These are phyloP conservation scores for Loriculus beryllinus DNA, from an alignment of 2,797 vertebrate species.

Conservation along the genomic window DNA sequence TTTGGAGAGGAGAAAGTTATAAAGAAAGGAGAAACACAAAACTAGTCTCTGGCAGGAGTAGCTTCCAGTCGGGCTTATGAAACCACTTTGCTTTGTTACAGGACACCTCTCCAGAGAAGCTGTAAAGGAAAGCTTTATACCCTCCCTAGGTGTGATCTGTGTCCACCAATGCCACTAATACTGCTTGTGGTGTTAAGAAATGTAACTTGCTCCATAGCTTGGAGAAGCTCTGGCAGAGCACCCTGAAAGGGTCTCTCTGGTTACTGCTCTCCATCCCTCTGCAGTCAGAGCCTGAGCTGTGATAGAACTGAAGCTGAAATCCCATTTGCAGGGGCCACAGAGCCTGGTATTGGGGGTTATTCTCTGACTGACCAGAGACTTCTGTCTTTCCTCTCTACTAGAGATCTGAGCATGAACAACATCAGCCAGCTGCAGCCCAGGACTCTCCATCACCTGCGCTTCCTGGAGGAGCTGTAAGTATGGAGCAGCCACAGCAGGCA, in stretches of 20 bases:
- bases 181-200: background rate
- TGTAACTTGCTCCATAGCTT: background rate
- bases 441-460: conserved; percentile 84
- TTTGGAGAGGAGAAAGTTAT: background rate
- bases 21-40: background rate
- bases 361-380: background rate
- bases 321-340: background rate
- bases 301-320: background rate
- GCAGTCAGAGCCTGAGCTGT: background rate
- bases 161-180: background rate
- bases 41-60: background rate
- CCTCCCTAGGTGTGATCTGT: background rate
- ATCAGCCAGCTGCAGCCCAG: conserved; percentile 87
- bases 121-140: background rate
- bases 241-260: background rate
- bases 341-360: background rate
- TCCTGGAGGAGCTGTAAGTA: conserved; percentile 95
- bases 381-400: conserved; percentile 59
- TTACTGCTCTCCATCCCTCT: background rate
- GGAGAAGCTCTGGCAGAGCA: background rate
- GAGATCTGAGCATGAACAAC: conserved; percentile 97
- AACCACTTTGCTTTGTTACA: background rate
- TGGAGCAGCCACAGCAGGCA: rapidly evolving
- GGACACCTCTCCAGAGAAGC: background rate
- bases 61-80: background rate